Evolutionary conservation across 2,797 vertebrate species (phyloP), one percentile per base, ranked within the genome.

Genomic region (Coregonus ussuriensis): DNA sequence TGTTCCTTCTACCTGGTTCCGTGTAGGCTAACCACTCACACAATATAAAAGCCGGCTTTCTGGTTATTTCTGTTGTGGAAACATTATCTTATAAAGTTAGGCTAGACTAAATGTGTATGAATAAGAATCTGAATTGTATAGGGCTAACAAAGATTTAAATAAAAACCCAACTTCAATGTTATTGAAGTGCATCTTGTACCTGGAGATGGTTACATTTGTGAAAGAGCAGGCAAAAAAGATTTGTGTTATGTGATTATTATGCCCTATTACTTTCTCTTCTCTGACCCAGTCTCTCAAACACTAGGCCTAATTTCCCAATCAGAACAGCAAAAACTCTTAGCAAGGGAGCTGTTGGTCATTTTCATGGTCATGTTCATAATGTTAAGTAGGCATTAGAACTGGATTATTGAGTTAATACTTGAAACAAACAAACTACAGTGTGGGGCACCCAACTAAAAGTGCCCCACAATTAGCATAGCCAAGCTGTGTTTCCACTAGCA

Each of bases 291-390:
- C 41, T 11, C 41, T 47, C 41, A 47, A 47, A 2, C 41, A 47
- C 11, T 47, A 47, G 41, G 41, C 41, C 9, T 11, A 11, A 11
- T 47, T 47, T 11, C 41, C 41, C 9, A 47, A 47, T 11, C 9
- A 47, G 41, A 47, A 47, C 41, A 47, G 41, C 41, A 47, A 47
- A 33, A 9, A 13, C 41, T 47, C 41, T 47, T 47, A 47, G 41
- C 41, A 13, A 47, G 41, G 31, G 31, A 33, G 31, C 41, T 33
- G 41, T 13, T 47, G 41, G 41, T 47, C 9, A 47, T 47, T 11
- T 37, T 21, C 25, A 81, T 41, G 54, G 86, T 88, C 71, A 81
- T 41, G 54, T 87, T 88, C 71, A 77, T 83, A 85, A 82, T n/a
- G 74, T 5, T 78, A 52, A 82, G 83, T 77, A 82, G 76, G 80